Percentiles rank a stretch among this genome's conserved stretches.
Evolutionary conservation across 2,888 invertebrate species (phyloP).

Genomic region (Synergus japonicus): DNA sequence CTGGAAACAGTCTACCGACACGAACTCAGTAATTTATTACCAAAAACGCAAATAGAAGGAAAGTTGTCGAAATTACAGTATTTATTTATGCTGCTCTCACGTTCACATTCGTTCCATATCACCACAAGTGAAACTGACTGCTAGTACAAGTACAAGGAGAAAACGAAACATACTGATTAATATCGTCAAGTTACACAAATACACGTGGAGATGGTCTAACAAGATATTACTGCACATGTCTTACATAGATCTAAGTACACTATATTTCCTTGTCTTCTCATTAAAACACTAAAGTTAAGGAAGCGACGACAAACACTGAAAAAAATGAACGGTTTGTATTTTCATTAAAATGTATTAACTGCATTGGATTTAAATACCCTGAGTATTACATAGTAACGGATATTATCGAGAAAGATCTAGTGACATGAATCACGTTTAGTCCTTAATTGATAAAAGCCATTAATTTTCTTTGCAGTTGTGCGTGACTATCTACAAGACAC

Average conservation of each 20-base stretch:
- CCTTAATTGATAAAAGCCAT: not conserved
- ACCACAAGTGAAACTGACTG: slow-evolving; percentile 23
- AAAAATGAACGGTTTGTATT: not conserved
- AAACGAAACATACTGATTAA: slow-evolving; percentile 27
- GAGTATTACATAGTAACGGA: not conserved
- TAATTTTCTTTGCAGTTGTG: not conserved
- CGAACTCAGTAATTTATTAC: not conserved
- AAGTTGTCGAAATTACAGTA: not conserved
- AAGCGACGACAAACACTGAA: not conserved
- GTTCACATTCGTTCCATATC: slow-evolving; percentile 22
- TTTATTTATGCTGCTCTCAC: slow-evolving; percentile 28
- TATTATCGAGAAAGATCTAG: not conserved
- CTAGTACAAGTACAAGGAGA: slow-evolving; percentile 5
- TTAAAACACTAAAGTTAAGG: not conserved
- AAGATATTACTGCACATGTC: not conserved
- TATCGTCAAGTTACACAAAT: not conserved
- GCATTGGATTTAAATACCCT: not conserved
- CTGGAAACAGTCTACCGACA: slow-evolving; percentile 10
- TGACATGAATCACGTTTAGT: not conserved
- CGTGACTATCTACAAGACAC: not conserved
- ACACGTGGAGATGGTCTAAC: not conserved
- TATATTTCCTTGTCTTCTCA: not conserved
- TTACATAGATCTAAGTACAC: not conserved
- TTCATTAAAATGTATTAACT: not conserved
- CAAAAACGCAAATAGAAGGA: slow-evolving; percentile 13